Conservation (phyloP, 2,888 invertebrate species). For the Dendrolimus pini region DNA sequence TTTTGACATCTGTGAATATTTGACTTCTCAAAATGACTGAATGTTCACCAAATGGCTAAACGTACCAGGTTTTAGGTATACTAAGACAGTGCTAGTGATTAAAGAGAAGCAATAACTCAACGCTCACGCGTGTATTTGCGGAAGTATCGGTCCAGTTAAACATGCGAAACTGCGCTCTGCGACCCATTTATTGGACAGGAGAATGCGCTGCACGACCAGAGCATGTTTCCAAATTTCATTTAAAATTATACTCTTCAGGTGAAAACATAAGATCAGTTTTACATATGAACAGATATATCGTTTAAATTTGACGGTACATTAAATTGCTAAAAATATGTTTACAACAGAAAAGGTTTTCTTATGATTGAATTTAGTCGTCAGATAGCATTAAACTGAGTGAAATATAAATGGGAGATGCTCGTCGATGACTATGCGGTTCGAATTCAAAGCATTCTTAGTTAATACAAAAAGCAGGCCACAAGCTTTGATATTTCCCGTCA, state of each 20-base stretch:
- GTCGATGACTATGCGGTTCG: too few relatives aligned
- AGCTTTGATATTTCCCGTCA: constrained; percentile 14
- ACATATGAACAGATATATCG: too few relatives aligned
- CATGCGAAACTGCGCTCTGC: constrained; percentile 20
- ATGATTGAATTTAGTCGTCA: too few relatives aligned
- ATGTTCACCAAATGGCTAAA: too few relatives aligned
- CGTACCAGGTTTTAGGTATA: neutral
- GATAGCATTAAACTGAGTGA: too few relatives aligned
- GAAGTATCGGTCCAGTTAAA: constrained; percentile 22
- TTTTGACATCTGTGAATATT: too few relatives aligned
- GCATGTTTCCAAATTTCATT: neutral
- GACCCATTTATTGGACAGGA: constrained; percentile 29
- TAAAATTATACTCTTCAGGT: neutral
- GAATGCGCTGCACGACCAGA: constrained; percentile 15
- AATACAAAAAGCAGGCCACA: constrained; percentile 1
- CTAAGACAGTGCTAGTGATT: constrained; percentile 9
- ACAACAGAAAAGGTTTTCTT: too few relatives aligned
- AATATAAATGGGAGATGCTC: too few relatives aligned
- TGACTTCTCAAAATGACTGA: too few relatives aligned
- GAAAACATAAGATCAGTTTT: neutral
- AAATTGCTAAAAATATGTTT: too few relatives aligned
- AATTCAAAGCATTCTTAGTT: neutral
- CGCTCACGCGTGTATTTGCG: constrained; percentile 17
- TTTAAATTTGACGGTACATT: too few relatives aligned
- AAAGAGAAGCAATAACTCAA: constrained; percentile 16